phyloP scores from a whole-genome alignment of 2,113 vertebrate genomes.

The Lophochroa leadbeateri region DNA sequence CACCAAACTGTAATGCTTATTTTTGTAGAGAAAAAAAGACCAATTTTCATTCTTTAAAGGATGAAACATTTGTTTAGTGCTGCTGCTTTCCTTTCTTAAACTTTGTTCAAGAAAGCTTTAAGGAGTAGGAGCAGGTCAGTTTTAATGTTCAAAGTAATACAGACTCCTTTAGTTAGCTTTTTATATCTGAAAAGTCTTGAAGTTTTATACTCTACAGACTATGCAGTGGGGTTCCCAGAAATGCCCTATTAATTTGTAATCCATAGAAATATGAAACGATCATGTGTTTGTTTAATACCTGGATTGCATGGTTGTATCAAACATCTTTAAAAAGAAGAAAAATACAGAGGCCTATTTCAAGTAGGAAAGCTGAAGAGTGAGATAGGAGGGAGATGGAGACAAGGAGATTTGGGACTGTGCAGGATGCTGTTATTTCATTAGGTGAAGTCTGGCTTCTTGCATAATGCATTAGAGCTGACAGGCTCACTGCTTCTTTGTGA shows the following conservation, averaged over 20 bases:
- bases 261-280: neutral
- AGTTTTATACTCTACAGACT: neutral
- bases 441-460: conserved; percentile 6
- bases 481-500: neutral
- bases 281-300: neutral
- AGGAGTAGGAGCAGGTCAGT: neutral
- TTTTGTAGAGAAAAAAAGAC: neutral
- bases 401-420: neutral
- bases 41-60: neutral
- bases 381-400: neutral
- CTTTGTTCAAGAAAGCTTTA: neutral
- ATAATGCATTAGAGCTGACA: neutral
- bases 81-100: neutral
- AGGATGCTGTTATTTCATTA: neutral
- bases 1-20: neutral
- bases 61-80: neutral
- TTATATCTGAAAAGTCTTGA: neutral
- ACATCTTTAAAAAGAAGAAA: neutral
- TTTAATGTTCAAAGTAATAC: neutral
- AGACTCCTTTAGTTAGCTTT: neutral
- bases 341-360: neutral
- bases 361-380: neutral
- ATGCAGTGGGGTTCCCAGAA: neutral
- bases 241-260: neutral
- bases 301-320: neutral